These are phyloP conservation scores for Stictonetta naevosa DNA, from an alignment of 2,113 vertebrate genomes.

Conservation along the genomic window DNA sequence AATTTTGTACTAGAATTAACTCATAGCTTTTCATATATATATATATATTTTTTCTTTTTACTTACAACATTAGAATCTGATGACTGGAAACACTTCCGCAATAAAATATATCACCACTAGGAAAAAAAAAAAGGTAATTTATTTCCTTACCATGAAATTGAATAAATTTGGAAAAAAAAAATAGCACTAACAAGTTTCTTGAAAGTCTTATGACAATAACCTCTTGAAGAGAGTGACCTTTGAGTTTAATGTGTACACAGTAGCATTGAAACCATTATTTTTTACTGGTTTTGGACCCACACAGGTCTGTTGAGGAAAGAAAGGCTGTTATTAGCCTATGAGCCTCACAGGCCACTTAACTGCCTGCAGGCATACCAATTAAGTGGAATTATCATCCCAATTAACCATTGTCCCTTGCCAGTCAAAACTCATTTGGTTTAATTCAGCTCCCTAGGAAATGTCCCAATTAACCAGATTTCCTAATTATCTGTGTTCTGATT, in stretches of 20 bases:
- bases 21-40: neutral
- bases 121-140: neutral
- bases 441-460: conserved; percentile 53
- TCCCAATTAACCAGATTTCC: conserved; percentile 65
- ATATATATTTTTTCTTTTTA: neutral
- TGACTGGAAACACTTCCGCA: neutral
- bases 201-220: neutral
- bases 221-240: neutral
- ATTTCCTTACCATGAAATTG: neutral
- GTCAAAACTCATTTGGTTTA: conserved; percentile 74
- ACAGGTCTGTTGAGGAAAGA: conserved; percentile 14
- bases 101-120: neutral
- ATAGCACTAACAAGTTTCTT: neutral
- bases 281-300: neutral
- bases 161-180: neutral
- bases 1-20: neutral
- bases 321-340: neutral
- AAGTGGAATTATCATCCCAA: conserved; percentile 73
- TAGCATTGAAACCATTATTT: neutral
- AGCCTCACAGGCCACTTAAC: conserved; percentile 42
- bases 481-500: conserved; percentile 63
- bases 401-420: conserved; percentile 70
- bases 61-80: neutral
- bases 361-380: conserved; percentile 66
- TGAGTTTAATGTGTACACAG: neutral